Percentiles rank a stretch among this genome's conserved stretches.
These are phyloP conservation scores for Periplaneta americana DNA, from an alignment of 1,140 invertebrate genomes.

Conservation along the genomic window DNA sequence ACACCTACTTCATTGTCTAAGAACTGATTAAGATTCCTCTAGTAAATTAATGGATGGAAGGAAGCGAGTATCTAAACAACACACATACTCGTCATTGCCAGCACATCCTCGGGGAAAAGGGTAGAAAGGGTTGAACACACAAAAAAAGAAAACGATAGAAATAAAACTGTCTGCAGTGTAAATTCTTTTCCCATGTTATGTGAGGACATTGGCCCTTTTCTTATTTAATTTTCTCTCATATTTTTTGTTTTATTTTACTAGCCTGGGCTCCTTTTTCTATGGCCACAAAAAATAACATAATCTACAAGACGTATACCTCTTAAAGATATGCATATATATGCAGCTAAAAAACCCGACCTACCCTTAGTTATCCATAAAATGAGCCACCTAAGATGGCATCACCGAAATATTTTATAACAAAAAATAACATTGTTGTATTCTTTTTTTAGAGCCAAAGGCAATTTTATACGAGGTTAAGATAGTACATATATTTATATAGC, in stretches of 20 bases:
- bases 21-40: background rate
- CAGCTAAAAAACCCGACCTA: background rate
- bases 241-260: background rate
- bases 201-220: background rate
- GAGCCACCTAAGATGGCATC: background rate
- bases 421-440: background rate
- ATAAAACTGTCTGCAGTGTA: background rate
- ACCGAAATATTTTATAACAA: background rate
- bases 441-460: background rate
- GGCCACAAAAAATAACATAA: background rate
- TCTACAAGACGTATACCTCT: background rate
- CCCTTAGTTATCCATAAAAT: background rate
- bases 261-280: background rate
- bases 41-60: background rate
- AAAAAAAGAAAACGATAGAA: background rate
- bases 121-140: background rate
- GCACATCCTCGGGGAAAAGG: background rate
- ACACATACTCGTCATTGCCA: too few species aligned
- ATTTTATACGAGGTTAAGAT: background rate
- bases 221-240: background rate
- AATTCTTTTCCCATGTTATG: background rate
- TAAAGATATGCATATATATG: background rate
- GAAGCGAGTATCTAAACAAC: background rate
- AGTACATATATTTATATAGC: background rate
- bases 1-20: background rate